Evolutionary conservation across 2,888 invertebrate species (phyloP).

Genomic region (Lasiommata megera): DNA sequence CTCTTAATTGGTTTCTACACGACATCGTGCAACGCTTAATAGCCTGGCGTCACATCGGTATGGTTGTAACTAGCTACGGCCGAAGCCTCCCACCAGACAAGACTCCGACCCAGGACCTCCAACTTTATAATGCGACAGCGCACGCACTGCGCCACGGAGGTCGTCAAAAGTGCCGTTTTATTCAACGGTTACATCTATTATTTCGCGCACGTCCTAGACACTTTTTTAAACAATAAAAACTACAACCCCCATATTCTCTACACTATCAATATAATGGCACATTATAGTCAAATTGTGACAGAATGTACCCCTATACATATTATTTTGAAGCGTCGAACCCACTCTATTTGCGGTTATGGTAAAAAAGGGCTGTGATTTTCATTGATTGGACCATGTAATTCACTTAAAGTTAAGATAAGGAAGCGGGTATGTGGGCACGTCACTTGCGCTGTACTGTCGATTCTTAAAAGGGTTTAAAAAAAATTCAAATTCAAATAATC

Average conservation of each 20-base stretch:
- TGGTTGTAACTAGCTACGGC: too few relatives aligned
- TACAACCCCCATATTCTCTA: slow-evolving; percentile 21
- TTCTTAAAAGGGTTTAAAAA: slow-evolving; percentile 17
- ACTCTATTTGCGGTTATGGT: slow-evolving; percentile 32
- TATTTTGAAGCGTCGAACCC: slow-evolving; percentile 36
- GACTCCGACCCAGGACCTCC: too few relatives aligned
- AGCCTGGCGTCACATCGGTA: too few relatives aligned
- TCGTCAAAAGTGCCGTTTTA: too few relatives aligned
- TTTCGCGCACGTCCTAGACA: not conserved
- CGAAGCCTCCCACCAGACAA: too few relatives aligned
- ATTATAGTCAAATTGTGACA: slow-evolving; percentile 31
- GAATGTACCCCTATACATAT: slow-evolving; percentile 39
- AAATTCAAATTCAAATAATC: too few relatives aligned
- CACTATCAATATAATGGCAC: slow-evolving; percentile 22
- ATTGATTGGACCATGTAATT: slow-evolving; percentile 41
- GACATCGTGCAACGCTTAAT: too few relatives aligned
- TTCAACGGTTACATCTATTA: not conserved
- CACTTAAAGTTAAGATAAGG: slow-evolving; percentile 29
- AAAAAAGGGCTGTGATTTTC: slow-evolving; percentile 38
- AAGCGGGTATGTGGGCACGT: slow-evolving; percentile 41
- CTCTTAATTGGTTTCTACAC: too few relatives aligned
- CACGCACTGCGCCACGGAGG: too few relatives aligned
- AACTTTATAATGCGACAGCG: too few relatives aligned
- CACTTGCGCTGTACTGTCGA: not conserved
- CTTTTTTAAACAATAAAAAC: slow-evolving; percentile 12